These are phyloP conservation scores for Grammomys surdaster DNA, from an alignment of 2,113 vertebrate species.

Conservation along the genomic window DNA sequence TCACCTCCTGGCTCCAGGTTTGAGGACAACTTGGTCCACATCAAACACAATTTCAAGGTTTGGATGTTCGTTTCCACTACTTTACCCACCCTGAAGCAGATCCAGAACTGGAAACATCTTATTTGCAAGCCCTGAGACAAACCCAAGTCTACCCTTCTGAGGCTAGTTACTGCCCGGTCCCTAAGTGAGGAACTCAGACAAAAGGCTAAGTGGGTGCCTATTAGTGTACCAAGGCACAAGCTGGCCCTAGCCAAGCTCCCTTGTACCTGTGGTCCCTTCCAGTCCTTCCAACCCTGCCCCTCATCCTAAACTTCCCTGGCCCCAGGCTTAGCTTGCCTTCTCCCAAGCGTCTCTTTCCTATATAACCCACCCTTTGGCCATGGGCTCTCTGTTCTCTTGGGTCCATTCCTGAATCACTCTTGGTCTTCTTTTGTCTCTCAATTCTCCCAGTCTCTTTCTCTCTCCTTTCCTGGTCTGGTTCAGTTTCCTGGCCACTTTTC, in stretches of 20 bases:
- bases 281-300: background rate
- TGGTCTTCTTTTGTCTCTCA: background rate
- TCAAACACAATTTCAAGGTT: background rate
- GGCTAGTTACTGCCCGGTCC: background rate
- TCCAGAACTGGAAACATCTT: background rate
- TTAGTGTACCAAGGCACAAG: fast-evolving
- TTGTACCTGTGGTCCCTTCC: background rate
- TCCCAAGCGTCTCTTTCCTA: background rate
- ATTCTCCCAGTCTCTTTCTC: background rate
- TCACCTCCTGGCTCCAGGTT: background rate
- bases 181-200: background rate
- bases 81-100: background rate
- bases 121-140: background rate
- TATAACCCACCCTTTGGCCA: background rate
- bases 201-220: background rate
- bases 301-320: background rate
- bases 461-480: background rate
- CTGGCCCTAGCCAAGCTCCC: background rate
- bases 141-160: background rate
- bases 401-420: background rate
- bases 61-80: background rate
- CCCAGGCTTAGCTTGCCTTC: background rate
- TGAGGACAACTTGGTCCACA: fast-evolving
- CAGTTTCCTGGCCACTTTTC: background rate
- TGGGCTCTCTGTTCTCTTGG: background rate